phyloP scores from a whole-genome alignment of 1,140 invertebrate genomes.

The Pararge aegeria region DNA sequence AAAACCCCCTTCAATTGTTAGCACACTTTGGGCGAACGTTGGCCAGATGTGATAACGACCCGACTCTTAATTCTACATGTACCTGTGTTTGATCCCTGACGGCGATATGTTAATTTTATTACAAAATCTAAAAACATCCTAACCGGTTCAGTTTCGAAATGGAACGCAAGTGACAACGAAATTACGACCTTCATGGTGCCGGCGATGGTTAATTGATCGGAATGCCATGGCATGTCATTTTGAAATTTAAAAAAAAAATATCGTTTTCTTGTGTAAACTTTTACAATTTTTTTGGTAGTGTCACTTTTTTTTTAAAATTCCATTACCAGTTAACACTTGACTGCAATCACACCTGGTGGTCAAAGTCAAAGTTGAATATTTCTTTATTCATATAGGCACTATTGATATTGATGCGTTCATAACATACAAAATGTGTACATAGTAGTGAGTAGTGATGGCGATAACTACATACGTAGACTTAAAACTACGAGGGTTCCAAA shows the following conservation, averaged over 20 bases:
- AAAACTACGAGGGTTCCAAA: too few relatives aligned
- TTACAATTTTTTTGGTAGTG: too few relatives aligned
- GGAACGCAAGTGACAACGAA: conserved; percentile 66
- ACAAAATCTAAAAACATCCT: conserved; percentile 61
- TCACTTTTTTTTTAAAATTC: too few relatives aligned
- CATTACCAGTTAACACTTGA: too few relatives aligned
- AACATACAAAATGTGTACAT: too few relatives aligned
- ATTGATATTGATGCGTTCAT: too few relatives aligned
- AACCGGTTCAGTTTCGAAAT: conserved; percentile 71
- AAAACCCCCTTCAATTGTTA: too few relatives aligned
- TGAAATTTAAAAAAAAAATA: background rate
- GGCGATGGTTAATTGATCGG: conserved; percentile 16
- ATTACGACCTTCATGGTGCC: conserved; percentile 52
- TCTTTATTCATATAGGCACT: too few relatives aligned
- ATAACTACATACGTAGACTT: too few relatives aligned
- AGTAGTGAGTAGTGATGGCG: too few relatives aligned
- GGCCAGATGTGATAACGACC: background rate
- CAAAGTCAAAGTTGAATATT: too few relatives aligned
- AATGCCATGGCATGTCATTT: conserved; percentile 12
- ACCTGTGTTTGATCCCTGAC: conserved; percentile 51
- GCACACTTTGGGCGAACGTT: background rate
- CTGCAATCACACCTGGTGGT: too few relatives aligned
- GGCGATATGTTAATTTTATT: conserved; percentile 74
- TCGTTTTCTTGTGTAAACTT: background rate
- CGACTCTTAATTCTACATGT: conserved; percentile 3